Percentiles rank a stretch among this genome's conserved stretches.
Evolutionary conservation across 2,888 invertebrate species (phyloP).

Genomic region (Sphaerophoria rueppellii): DNA sequence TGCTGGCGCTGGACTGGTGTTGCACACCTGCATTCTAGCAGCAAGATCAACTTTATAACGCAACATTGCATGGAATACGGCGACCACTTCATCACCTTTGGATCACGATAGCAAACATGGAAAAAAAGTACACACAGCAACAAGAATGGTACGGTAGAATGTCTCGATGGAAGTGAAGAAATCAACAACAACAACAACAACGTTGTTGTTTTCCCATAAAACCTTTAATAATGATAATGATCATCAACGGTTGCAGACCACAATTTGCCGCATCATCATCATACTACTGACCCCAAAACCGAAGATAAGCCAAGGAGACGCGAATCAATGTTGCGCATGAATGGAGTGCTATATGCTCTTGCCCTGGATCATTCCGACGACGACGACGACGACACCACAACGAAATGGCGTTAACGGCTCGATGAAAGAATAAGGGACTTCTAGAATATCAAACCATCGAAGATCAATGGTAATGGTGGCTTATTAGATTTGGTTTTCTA

Average conservation of each 20-base stretch:
- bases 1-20: conserved; percentile 39
- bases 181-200: background rate
- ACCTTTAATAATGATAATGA: conserved; percentile 26
- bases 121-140: background rate
- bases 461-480: conserved; percentile 8
- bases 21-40: conserved; percentile 62
- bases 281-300: conserved; percentile 70
- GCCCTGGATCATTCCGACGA: conserved; percentile 5
- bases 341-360: conserved; percentile 41
- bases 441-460: conserved; percentile 7
- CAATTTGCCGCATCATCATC: conserved; percentile 55
- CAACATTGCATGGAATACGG: conserved; percentile 53
- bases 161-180: conserved; percentile 7
- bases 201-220: background rate
- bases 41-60: conserved; percentile 11
- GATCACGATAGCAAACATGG: conserved; percentile 46
- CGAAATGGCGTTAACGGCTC: conserved; percentile 1
- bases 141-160: background rate
- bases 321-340: conserved; percentile 44
- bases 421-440: conserved; percentile 50
- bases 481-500: conserved; percentile 22
- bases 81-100: conserved; percentile 61
- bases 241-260: conserved; percentile 59
- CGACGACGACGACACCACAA: background rate
- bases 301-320: conserved; percentile 60